Percentiles rank a stretch among this genome's conserved stretches.
These are phyloP conservation scores for Limonius californicus DNA, from an alignment of 1,140 invertebrate species.

Conservation along the genomic window DNA sequence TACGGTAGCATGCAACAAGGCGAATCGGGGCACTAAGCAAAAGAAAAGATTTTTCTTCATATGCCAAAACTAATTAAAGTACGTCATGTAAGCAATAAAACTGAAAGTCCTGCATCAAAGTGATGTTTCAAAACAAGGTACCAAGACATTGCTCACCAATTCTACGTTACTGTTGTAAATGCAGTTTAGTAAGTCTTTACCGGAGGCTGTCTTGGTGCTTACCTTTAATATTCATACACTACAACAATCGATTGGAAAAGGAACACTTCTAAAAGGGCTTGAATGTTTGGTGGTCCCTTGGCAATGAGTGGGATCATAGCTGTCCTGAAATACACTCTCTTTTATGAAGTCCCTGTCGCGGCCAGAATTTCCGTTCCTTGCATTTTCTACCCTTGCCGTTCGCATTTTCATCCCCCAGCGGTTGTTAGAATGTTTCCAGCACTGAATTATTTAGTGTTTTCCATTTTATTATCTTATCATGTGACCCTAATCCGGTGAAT, in stretches of 20 bases:
- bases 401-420: background rate
- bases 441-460: constrained; percentile 12
- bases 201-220: background rate
- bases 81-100: no score
- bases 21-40: no score
- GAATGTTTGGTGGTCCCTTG: constrained; percentile 12
- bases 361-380: constrained; percentile 16
- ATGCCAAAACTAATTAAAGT: no score
- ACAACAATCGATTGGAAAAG: constrained; percentile 9
- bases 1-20: no score
- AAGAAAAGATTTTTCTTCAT: no score
- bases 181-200: no score
- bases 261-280: background rate
- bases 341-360: constrained; percentile 17
- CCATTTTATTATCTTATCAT: constrained; percentile 11
- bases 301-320: constrained; percentile 3
- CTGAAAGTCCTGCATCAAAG: no score
- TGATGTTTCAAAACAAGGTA: no score
- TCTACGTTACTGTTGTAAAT: no score
- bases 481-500: constrained; percentile 6
- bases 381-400: constrained; percentile 10
- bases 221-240: background rate
- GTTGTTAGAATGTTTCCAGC: constrained; percentile 10
- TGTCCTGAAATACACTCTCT: constrained; percentile 15
- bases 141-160: no score